Percentiles rank a stretch among this genome's conserved stretches.
Evolutionary conservation across 1,140 invertebrate species (phyloP).

Genomic region (Drosophila prosaltans): DNA sequence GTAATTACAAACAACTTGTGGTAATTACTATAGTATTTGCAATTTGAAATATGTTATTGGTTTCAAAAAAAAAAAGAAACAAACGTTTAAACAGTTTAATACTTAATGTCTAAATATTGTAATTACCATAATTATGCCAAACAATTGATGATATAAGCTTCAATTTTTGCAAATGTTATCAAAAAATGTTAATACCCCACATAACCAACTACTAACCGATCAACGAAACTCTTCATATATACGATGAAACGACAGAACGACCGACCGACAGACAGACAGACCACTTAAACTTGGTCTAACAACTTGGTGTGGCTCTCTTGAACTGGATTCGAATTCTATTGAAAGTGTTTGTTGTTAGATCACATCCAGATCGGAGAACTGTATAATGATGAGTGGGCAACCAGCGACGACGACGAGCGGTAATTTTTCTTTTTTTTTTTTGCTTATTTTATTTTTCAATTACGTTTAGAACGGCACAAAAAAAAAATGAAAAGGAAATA

Average conservation of each 20-base stretch:
- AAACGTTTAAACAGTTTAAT: too few relatives aligned
- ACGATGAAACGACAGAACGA: too few relatives aligned
- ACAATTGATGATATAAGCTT: background rate
- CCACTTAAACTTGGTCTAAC: conserved; percentile 12
- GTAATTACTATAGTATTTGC: too few relatives aligned
- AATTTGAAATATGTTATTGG: too few relatives aligned
- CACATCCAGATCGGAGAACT: conserved; percentile 25
- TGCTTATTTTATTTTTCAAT: conserved; percentile 73
- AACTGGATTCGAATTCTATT: conserved; percentile 78
- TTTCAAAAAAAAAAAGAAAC: too few relatives aligned
- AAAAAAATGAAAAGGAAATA: conserved; percentile 29
- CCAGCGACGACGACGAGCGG: conserved; percentile 42
- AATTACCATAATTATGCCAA: conserved; percentile 3
- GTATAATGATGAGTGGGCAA: conserved; percentile 71
- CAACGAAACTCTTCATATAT: conserved; percentile 4
- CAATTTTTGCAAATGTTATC: conserved; percentile 4
- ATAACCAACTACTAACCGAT: too few relatives aligned
- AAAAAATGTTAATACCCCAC: conserved; percentile 6
- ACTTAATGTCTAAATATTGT: background rate
- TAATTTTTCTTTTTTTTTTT: conserved; percentile 54
- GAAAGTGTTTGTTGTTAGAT: conserved; percentile 62
- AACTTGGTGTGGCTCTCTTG: conserved; percentile 26
- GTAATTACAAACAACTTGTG: too few relatives aligned
- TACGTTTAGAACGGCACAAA: conserved; percentile 60
- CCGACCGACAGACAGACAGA: background rate